These are phyloP conservation scores for Alsophila aescularia DNA, from an alignment of 2,888 invertebrate genomes.

Conservation along the genomic window DNA sequence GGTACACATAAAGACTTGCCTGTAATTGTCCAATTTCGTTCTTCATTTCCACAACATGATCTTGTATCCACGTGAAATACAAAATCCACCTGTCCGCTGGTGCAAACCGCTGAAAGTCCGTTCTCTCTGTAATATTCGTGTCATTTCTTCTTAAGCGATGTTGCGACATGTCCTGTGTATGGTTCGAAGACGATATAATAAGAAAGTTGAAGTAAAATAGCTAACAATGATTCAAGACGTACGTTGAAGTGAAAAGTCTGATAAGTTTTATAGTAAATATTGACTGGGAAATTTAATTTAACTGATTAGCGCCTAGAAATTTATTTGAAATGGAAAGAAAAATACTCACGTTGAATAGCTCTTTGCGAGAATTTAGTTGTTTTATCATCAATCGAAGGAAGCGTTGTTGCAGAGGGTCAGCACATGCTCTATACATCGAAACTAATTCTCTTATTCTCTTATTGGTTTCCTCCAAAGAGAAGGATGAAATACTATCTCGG, in stretches of 20 bases:
- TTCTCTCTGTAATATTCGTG: constrained; percentile 31
- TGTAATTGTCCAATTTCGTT: constrained; percentile 47
- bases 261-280: no score
- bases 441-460: constrained; percentile 39
- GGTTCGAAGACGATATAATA: constrained; percentile 4
- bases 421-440: constrained; percentile 22
- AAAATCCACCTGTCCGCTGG: constrained; percentile 59
- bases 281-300: no score
- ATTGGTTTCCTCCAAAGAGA: constrained; percentile 46
- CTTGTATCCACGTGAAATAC: constrained; percentile 63
- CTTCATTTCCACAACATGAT: constrained; percentile 38
- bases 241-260: no score
- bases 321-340: no score
- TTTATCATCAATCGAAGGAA: constrained; percentile 32
- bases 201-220: neutral
- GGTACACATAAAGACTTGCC: constrained; percentile 53
- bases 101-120: constrained; percentile 39
- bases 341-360: constrained; percentile 53
- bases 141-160: constrained; percentile 28
- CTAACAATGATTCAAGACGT: no score
- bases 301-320: no score
- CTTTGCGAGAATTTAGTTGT: constrained; percentile 45
- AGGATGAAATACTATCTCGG: constrained; percentile 39
- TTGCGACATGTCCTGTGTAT: constrained; percentile 53
- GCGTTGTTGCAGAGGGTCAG: constrained; percentile 4